Percentiles rank a stretch among this genome's conserved stretches.
phyloP scores from a whole-genome alignment of 2,113 vertebrate species.

The Bubo scandiacus region DNA sequence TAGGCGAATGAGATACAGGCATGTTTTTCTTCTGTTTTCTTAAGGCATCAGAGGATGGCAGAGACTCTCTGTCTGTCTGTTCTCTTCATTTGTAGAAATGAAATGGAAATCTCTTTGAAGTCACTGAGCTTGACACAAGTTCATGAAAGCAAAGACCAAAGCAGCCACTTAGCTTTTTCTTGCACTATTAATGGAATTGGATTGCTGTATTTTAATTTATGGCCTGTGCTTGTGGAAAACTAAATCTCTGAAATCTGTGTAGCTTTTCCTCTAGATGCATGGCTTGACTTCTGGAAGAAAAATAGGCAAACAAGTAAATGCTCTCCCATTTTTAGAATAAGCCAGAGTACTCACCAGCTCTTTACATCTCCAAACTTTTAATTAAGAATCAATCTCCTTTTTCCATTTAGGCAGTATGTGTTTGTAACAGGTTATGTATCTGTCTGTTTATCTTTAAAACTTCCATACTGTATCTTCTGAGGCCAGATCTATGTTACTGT shows the following conservation, averaged over 20 bases:
- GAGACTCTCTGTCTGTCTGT: slow-evolving; percentile 53
- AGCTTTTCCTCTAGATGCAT: slow-evolving; percentile 5
- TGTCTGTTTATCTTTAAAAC: background rate
- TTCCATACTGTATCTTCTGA: background rate
- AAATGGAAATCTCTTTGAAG: slow-evolving; percentile 58
- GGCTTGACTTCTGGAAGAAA: background rate
- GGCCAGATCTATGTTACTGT: background rate
- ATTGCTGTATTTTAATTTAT: slow-evolving; percentile 44
- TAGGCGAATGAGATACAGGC: slow-evolving; percentile 45
- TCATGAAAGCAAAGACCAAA: slow-evolving; percentile 40
- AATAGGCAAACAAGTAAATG: background rate
- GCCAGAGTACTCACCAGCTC: background rate
- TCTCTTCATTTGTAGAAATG: slow-evolving; percentile 49
- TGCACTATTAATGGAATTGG: slow-evolving; percentile 36
- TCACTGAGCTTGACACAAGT: slow-evolving; percentile 26
- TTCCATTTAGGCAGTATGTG: background rate
- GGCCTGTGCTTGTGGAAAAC: slow-evolving; percentile 29
- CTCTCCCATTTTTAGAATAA: slow-evolving; percentile 10
- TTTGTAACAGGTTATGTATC: background rate
- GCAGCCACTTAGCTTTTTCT: slow-evolving; percentile 39
- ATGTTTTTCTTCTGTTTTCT: slow-evolving; percentile 50
- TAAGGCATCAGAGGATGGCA: slow-evolving; percentile 33
- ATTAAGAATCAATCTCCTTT: background rate
- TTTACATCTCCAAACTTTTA: background rate
- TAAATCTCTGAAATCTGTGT: slow-evolving; percentile 36